Evolutionary conservation across 1,140 invertebrate species (phyloP).

Genomic region (Oryzaephilus surinamensis): DNA sequence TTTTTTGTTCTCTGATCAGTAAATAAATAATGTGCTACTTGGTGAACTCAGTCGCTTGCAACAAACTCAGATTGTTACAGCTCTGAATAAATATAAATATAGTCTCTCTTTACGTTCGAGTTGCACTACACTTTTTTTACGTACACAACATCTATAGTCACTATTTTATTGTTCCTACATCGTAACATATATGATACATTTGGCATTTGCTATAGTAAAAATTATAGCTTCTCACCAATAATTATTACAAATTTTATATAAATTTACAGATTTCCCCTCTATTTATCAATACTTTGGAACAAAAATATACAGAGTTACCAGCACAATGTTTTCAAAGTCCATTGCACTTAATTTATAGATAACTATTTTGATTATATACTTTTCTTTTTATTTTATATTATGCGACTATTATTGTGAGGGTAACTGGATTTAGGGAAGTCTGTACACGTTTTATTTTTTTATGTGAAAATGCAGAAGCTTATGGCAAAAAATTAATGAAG

Average conservation of each 20-base stretch:
- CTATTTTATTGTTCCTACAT: constrained; percentile 19
- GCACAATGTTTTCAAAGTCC: too few species aligned
- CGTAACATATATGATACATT: constrained; percentile 34
- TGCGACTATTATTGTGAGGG: too few species aligned
- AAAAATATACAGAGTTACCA: too few species aligned
- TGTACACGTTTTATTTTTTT: too few species aligned
- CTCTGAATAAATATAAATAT: constrained; percentile 9
- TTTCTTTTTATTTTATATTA: too few species aligned
- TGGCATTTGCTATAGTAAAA: constrained; percentile 31
- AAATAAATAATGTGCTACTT: constrained; percentile 18
- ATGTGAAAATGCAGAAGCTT: constrained; percentile 15
- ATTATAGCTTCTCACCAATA: constrained; percentile 9
- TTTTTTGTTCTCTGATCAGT: too few species aligned
- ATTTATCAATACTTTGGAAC: too few species aligned
- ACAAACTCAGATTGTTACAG: constrained; percentile 12
- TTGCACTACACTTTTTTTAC: constrained; percentile 33
- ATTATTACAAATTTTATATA: constrained; percentile 7
- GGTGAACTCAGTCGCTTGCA: constrained; percentile 14
- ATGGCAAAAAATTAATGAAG: constrained; percentile 17
- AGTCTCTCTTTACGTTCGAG: constrained; percentile 21
- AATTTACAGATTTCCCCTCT: too few species aligned
- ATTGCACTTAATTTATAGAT: too few species aligned
- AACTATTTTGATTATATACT: too few species aligned
- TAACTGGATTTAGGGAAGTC: too few species aligned
- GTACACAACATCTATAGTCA: constrained; percentile 34